Evolutionary conservation across 1,140 invertebrate genomes (phyloP), one percentile per base, ranked within the genome.

Genomic region (Sycophaga agraensis): DNA sequence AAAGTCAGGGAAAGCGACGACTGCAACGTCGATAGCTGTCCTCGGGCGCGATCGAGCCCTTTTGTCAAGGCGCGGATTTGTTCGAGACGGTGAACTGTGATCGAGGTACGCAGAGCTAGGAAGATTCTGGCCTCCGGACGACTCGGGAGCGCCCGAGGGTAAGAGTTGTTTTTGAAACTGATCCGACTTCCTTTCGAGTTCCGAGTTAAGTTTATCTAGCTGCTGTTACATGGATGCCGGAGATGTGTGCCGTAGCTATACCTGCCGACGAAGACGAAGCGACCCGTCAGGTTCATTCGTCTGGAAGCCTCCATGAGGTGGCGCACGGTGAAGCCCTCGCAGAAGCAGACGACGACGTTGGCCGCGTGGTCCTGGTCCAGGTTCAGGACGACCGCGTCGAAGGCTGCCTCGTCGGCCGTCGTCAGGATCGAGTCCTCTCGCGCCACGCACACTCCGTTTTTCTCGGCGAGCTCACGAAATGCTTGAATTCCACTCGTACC

Each of bases 311-410:
- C 81, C 57, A 92, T 80, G n/a, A 93, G 77, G 12, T 85, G 85
- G 54, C 85, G 75, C 37, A 92, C 85, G 0, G 89, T 91, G 71
- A 85, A 82, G 4, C 91, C 90, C 78, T 93, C 90, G 76, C 91
- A 93, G 82, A 92, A 93, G 74, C 91, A 93, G 2, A 92, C 88
- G n/a, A 91, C 86, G 5, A 91, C 90, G 34, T 82, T 79, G 6
- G 88, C 88, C 34, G 83, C 82, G 8, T 77, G 76, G 61, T 86
- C 86, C 67, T 84, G 79, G 54, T 81, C 73, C 8, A 91, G 77
- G 58, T 84, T 85, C 19, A 73, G 71, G 9, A 90, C 76, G 2
- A 89, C 82, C 51, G 81, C 79, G 68, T 88, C 85, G 73, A 87
- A 88, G 31, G 82, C 82, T 35, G 83, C 79, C 37, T 87, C 83